Base-by-base conservation (phyloP, 2,888 invertebrate species). In the Macropis europaea region DNA sequence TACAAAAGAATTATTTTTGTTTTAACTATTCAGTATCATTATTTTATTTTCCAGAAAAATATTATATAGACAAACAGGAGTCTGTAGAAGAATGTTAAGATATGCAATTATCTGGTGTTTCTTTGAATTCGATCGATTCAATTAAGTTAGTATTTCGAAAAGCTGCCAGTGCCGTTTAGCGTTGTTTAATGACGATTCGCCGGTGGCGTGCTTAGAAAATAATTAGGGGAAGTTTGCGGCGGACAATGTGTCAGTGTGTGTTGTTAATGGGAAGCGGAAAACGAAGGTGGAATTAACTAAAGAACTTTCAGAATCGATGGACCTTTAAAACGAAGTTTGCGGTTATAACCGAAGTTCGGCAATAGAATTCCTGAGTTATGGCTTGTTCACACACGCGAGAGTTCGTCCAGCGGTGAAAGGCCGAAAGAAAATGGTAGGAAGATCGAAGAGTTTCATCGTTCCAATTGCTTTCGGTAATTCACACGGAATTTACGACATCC, bases 301-400 rank as follows among this genome's bases (percentile, higher is more conserved):
- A 60, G 71, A 71, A 71, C 50, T 70, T 70, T 69, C 38, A 53
- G 66, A 66, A 66, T 69, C 64, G 71, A 73, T 73, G 59, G 66
- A 61, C 48, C 73, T 71, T 66, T 73, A 71, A 73, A 73, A 60
- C 36, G 66, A 73, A 73, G 71, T 73, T 73, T 47, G 54, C 40
- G 66, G 73, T 64, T 73, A 71, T 71, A 62, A 66, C 59, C 66
- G 17, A 71, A 73, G 66, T 71, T 73, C 40, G 73, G 66, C 71
- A 71, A 73, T 73, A 73, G 73, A 71, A 66, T 64, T 60, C 71
- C 56, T 64, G 73, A 73, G 71, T 73, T 73, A 73, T 60, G 54
- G 73, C 32, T 54, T 56, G 59, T 66, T 66, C 73, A 66, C 59
- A 45, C 71, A 73, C 73, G 73, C 66, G 50, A 56, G 32, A 36